A percentile compares a stretch with the other conserved stretches of the same genome.
Conservation (phyloP, 2,113 vertebrate species). For the Zosterops borbonicus region DNA sequence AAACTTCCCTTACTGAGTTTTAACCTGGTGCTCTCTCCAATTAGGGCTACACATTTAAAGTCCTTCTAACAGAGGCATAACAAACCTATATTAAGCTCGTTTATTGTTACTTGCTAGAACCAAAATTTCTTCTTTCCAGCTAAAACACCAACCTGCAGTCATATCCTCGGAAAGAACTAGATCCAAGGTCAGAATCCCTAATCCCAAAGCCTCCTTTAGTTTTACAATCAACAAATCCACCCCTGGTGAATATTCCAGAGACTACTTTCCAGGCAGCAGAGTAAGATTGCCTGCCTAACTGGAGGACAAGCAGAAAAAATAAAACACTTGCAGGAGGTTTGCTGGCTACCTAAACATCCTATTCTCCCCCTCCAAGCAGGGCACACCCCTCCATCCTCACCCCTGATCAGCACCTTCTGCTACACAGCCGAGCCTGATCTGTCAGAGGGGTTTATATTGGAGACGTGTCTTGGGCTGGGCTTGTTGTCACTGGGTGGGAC, state of each 20-base stretch:
- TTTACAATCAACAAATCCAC: slow-evolving; percentile 27
- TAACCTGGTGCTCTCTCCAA: background rate
- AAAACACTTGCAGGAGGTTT: rapidly evolving
- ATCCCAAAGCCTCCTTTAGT: background rate
- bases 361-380: rapidly evolving
- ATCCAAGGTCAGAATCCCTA: background rate
- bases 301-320: background rate
- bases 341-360: background rate
- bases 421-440: rapidly evolving
- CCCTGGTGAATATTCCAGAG: background rate
- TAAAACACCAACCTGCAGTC: background rate
- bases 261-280: background rate
- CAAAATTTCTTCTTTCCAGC: background rate
- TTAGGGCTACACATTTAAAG: background rate
- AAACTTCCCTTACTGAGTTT: background rate
- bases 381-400: background rate
- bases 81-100: background rate
- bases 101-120: slow-evolving; percentile 15
- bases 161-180: background rate
- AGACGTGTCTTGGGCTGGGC: background rate
- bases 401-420: rapidly evolving
- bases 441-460: rapidly evolving
- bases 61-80: background rate
- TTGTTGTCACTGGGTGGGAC: background rate
- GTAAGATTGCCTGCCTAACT: background rate